Base-by-base conservation (phyloP, 2,888 invertebrate species). In the Drosophila neonasuta region DNA sequence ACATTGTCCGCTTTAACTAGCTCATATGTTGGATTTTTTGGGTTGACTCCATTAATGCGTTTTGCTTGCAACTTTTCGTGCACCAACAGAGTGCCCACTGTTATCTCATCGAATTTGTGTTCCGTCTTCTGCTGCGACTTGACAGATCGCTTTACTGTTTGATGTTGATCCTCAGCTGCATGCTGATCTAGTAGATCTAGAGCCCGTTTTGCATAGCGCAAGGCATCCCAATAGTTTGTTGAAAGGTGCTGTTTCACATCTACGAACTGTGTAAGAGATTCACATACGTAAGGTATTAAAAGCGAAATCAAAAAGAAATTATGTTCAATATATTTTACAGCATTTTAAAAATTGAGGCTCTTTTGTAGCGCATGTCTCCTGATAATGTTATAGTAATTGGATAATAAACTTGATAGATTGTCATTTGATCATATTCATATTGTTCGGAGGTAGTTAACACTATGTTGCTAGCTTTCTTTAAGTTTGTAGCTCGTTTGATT, bases 181-280 rank as follows among this genome's bases (percentile, higher is more conserved):
- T 80, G 74, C 2, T 46, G 52, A 67, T 89, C 88, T 4, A 90
- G 66, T 0, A 80, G 58, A 52, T 90, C 84, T 34, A 90, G 54
- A 1, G 89, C 89, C 39, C 87, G 85, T 13, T 86, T 81, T 2
- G 87, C 85, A 48, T 88, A 84, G 2, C 76, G 74, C 11, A 91
- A 51, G 2, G 89, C 87, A 32, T 86, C 79, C 91, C 90, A 91
- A 61, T 88, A 89, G 30, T 87, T 80, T 2, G 57, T 45, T 3
- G 79, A 83, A 8, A 90, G 65, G 32, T 88, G 80, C 69, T 46
- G 82, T 57, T 67, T 81, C 56, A 20, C 30, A 51, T 86, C 86
- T 2, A 84, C 71, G 8, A 90, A 71, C 91, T 83, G 17, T 1
- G 0, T 3, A 48, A 30, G 5, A 7, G 20, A 2, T 48, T n/a